A percentile compares a stretch with the other conserved stretches of the same genome.
phyloP scores from a whole-genome alignment of 2,888 invertebrate species.

The Andrena hattorfiana region DNA sequence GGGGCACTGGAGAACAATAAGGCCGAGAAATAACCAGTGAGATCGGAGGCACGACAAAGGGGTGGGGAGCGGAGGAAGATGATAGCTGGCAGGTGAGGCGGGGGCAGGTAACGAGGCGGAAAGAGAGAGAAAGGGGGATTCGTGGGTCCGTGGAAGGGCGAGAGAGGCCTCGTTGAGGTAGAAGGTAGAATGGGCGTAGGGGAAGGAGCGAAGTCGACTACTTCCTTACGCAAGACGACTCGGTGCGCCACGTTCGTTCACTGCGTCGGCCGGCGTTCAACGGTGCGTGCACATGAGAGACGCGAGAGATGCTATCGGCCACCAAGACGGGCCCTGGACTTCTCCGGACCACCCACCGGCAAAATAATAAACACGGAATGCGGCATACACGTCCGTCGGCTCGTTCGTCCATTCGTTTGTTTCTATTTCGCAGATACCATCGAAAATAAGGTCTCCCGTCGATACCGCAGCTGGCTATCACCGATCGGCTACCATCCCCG shows the following conservation, averaged over 20 bases:
- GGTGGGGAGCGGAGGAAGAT: background rate
- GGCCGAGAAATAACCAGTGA: slow-evolving; percentile 8
- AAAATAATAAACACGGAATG: slow-evolving; percentile 82
- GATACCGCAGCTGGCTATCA: slow-evolving; percentile 64
- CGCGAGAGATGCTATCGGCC: slow-evolving; percentile 79
- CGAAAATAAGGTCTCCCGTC: slow-evolving; percentile 66
- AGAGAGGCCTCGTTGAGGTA: slow-evolving; percentile 39
- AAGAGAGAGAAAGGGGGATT: slow-evolving; percentile 44
- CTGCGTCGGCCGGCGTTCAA: slow-evolving; percentile 76
- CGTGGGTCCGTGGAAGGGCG: slow-evolving; percentile 28
- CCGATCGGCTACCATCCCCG: slow-evolving; percentile 46
- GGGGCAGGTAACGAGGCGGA: slow-evolving; percentile 21
- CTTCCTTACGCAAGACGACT: slow-evolving; percentile 80
- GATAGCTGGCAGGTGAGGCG: slow-evolving; percentile 15
- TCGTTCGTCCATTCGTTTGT: slow-evolving; percentile 64
- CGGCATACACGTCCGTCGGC: slow-evolving; percentile 72
- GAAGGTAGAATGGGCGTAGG: slow-evolving; percentile 46
- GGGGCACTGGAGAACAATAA: slow-evolving; percentile 26
- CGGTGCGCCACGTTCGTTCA: slow-evolving; percentile 72
- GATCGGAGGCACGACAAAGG: background rate
- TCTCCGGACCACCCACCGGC: slow-evolving; percentile 81
- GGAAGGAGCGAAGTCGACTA: slow-evolving; percentile 71
- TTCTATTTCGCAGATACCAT: slow-evolving; percentile 76
- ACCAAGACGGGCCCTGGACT: slow-evolving; percentile 78
- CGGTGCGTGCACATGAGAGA: slow-evolving; percentile 77